Conservation (phyloP, 2,113 vertebrate genomes). For the Thryonomys swinderianus region DNA sequence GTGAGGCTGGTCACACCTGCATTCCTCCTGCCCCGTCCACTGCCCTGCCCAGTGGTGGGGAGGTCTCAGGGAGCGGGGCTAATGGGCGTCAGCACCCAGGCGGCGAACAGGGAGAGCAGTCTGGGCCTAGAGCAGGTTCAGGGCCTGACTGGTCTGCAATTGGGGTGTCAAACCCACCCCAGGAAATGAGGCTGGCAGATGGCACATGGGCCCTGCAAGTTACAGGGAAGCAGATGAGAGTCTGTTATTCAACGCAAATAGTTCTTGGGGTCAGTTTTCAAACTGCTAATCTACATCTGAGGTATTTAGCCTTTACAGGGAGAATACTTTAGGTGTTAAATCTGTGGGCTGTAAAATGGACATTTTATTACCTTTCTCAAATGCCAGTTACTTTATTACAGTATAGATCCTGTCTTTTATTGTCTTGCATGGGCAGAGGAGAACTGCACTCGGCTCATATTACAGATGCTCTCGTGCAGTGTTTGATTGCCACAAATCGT, state of each 20-base stretch:
- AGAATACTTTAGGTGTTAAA: slow-evolving; percentile 18
- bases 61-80: too few relatives aligned
- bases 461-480: not conserved
- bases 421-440: not conserved
- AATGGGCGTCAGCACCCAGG: too few relatives aligned
- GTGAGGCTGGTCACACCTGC: too few relatives aligned
- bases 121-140: not conserved
- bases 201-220: not conserved
- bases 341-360: slow-evolving; percentile 7
- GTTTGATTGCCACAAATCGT: not conserved
- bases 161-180: not conserved
- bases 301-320: not conserved
- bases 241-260: not conserved
- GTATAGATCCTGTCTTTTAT: not conserved
- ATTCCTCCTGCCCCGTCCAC: too few relatives aligned
- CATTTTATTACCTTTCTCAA: slow-evolving; percentile 27
- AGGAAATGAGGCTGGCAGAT: not conserved
- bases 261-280: not conserved
- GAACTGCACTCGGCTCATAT: slow-evolving; percentile 21
- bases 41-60: too few relatives aligned
- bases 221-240: not conserved
- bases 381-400: not conserved
- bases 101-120: too few relatives aligned
- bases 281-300: not conserved
- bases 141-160: not conserved